Percentiles rank a stretch among this genome's conserved stretches.
phyloP scores from a whole-genome alignment of 2,888 invertebrate species.

The Isotomurus palustris region DNA sequence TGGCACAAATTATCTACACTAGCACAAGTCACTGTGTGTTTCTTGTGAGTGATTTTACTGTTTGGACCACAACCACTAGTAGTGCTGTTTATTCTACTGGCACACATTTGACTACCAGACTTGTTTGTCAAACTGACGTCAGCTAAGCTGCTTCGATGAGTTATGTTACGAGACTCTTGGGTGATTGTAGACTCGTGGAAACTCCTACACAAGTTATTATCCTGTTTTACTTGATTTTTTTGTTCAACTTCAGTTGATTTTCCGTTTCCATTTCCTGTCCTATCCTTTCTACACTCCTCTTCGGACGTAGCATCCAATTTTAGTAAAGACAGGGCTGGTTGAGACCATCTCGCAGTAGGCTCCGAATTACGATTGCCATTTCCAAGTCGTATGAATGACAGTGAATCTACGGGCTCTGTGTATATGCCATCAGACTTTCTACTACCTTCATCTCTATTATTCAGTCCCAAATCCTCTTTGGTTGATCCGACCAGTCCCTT shows the following conservation, averaged over 20 bases:
- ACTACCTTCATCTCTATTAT: slow-evolving; percentile 14
- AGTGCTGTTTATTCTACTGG: slow-evolving; percentile 1
- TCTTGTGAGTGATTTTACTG: slow-evolving; percentile 7
- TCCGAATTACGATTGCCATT: slow-evolving; percentile 41
- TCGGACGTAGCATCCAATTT: slow-evolving; percentile 31
- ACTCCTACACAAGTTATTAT: slow-evolving; percentile 11
- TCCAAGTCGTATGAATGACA: slow-evolving; percentile 37
- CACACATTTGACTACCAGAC: slow-evolving; percentile 4
- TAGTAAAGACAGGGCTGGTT: slow-evolving; percentile 40
- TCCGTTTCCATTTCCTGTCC: slow-evolving; percentile 26
- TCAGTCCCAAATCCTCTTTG: slow-evolving; percentile 10
- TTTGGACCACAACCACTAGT: too few species aligned
- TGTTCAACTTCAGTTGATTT: slow-evolving; percentile 24
- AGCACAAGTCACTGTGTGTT: slow-evolving; percentile 22
- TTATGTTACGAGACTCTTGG: slow-evolving; percentile 2
- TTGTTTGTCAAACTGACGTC: slow-evolving; percentile 23
- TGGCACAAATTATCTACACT: slow-evolving; percentile 44
- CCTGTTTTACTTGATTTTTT: slow-evolving; percentile 25
- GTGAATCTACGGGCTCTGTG: slow-evolving; percentile 45
- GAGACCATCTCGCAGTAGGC: slow-evolving; percentile 44
- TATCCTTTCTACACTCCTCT: slow-evolving; percentile 24
- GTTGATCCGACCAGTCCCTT: slow-evolving; percentile 17
- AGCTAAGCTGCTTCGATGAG: slow-evolving; percentile 21
- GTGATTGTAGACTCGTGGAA: not conserved
- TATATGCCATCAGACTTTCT: slow-evolving; percentile 35